Evolutionary conservation across 1,140 invertebrate genomes (phyloP).

Genomic region (Phocides pigmalion): DNA sequence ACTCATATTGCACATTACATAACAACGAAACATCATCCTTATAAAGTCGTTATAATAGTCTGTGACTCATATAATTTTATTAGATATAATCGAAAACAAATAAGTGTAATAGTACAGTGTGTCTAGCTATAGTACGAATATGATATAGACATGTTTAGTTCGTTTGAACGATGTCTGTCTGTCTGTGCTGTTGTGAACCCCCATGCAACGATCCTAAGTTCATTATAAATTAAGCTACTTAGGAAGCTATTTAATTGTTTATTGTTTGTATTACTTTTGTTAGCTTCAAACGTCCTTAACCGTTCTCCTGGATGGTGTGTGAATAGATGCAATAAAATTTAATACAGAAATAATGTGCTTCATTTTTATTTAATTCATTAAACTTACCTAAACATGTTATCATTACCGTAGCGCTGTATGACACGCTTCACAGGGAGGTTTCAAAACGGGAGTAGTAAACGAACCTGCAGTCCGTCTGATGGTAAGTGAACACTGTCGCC

Average conservation of each 20-base stretch:
- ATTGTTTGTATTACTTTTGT: slow-evolving; percentile 54
- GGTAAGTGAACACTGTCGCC: no score
- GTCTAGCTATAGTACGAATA: slow-evolving; percentile 21
- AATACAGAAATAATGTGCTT: slow-evolving; percentile 72
- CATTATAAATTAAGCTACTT: slow-evolving; percentile 43
- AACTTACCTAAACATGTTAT: no score
- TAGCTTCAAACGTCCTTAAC: slow-evolving; percentile 68
- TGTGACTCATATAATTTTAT: slow-evolving; percentile 20
- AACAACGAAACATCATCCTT: slow-evolving; percentile 26
- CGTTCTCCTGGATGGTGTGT: slow-evolving; percentile 74
- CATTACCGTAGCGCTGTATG: no score
- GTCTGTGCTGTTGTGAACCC: slow-evolving; percentile 13
- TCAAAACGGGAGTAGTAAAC: no score
- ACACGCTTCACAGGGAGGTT: no score
- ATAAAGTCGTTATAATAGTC: slow-evolving; percentile 16
- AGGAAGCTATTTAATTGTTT: slow-evolving; percentile 50
- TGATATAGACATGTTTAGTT: slow-evolving; percentile 20
- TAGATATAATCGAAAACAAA: slow-evolving; percentile 11
- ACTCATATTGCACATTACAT: slow-evolving; percentile 10
- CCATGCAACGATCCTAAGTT: slow-evolving; percentile 30
- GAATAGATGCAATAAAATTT: slow-evolving; percentile 83
- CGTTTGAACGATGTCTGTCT: slow-evolving; percentile 7
- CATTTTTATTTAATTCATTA: slow-evolving; percentile 51
- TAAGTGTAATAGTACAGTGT: slow-evolving; percentile 29
- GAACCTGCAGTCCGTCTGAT: no score